Evolutionary conservation across 2,797 vertebrate genomes (phyloP).

Genomic region (Nyctalus aviator): DNA sequence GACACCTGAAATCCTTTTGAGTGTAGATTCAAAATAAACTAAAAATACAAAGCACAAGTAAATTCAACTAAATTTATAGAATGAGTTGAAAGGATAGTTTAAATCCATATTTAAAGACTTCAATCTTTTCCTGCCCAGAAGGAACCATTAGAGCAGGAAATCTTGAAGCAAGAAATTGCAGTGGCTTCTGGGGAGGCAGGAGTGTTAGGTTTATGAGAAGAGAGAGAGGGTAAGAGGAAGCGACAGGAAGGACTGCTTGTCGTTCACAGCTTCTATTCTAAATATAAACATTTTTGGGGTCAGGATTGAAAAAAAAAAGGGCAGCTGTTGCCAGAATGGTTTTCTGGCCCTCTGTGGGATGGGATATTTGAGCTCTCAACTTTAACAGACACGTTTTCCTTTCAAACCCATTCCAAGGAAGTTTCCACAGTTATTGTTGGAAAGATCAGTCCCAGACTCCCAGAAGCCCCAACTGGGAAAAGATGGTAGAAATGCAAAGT

Average conservation of each 20-base stretch:
- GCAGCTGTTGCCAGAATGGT: not conserved
- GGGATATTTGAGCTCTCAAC: not conserved
- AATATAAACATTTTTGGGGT: not conserved
- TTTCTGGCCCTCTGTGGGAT: not conserved
- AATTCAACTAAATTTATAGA: not conserved
- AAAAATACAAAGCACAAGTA: not conserved
- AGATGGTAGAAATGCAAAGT: not conserved
- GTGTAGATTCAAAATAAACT: slow-evolving; percentile 5
- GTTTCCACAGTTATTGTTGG: slow-evolving; percentile 8
- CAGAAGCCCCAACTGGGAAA: not conserved
- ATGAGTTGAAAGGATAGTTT: not conserved
- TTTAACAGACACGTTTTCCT: slow-evolving; percentile 5
- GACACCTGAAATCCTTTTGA: slow-evolving; percentile 17
- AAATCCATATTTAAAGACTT: slow-evolving; percentile 28
- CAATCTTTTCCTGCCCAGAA: slow-evolving; percentile 8
- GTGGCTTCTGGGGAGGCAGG: not conserved
- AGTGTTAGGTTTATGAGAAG: not conserved
- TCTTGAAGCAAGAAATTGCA: not conserved
- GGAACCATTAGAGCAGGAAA: not conserved
- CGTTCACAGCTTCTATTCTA: slow-evolving; percentile 10
- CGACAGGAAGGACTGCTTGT: not conserved
- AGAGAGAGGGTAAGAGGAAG: not conserved
- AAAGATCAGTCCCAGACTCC: not conserved
- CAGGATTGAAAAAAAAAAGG: slow-evolving; percentile 16
- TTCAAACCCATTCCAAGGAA: not conserved